phyloP scores from a whole-genome alignment of 2,797 vertebrate species.

The Callimico goeldii region DNA sequence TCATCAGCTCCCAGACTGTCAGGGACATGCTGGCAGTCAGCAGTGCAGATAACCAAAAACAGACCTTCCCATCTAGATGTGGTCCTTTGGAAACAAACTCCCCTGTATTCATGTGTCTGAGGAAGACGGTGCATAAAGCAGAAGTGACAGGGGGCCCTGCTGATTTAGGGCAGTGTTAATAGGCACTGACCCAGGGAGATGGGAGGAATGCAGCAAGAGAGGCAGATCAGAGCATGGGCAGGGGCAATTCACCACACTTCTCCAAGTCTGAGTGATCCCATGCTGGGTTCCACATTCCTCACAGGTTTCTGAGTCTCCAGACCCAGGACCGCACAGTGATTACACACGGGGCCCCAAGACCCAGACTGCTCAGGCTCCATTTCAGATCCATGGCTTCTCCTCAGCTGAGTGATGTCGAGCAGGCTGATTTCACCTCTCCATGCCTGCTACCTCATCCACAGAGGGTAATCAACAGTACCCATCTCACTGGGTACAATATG shows the following conservation, averaged over 20 bases:
- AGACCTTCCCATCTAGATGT: background rate
- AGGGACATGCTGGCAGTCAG: background rate
- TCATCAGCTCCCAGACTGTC: background rate
- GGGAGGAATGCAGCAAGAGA: background rate
- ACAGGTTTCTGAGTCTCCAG: background rate
- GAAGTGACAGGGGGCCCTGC: background rate
- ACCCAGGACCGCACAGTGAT: background rate
- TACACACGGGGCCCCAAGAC: rapidly evolving
- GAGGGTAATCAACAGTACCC: background rate
- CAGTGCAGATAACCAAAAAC: background rate
- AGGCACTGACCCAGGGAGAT: background rate
- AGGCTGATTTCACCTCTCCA: background rate
- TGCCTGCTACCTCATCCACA: background rate
- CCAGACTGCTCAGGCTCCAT: too few species aligned
- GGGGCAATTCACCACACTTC: background rate
- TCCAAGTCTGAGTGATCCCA: background rate
- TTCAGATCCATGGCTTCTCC: background rate
- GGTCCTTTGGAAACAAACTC: background rate
- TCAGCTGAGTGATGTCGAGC: background rate
- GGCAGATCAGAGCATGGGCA: background rate
- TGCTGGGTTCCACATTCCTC: background rate
- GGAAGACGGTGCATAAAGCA: background rate
- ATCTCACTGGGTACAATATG: background rate
- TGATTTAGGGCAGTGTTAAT: background rate
- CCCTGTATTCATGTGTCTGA: background rate